Conservation (phyloP, 2,888 invertebrate genomes). For the Pteria penguin region DNA sequence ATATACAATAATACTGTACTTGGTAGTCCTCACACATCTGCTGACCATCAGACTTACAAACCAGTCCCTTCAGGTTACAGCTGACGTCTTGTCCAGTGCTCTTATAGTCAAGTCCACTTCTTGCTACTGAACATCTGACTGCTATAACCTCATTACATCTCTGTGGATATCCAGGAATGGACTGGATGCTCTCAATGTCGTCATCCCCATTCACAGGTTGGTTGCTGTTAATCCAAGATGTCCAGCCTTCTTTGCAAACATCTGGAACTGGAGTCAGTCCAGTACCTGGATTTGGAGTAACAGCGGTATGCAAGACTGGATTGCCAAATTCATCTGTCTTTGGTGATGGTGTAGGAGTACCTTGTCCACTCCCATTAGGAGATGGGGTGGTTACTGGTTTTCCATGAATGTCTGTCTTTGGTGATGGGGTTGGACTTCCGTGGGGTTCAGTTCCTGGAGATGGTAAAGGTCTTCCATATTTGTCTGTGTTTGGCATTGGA, state of each 20-base stretch:
- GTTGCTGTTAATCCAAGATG: slow-evolving; percentile 76
- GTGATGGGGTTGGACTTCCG: slow-evolving; percentile 5
- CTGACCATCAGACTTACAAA: slow-evolving; percentile 82
- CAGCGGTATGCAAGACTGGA: neutral
- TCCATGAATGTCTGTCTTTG: slow-evolving; percentile 2
- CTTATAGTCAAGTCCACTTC: slow-evolving; percentile 56
- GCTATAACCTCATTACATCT: slow-evolving; percentile 62
- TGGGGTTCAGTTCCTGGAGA: neutral
- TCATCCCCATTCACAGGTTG: slow-evolving; percentile 54
- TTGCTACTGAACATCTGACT: slow-evolving; percentile 66
- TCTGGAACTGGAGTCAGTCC: slow-evolving; percentile 45
- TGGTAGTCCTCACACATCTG: slow-evolving; percentile 75
- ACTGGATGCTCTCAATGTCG: slow-evolving; percentile 56
- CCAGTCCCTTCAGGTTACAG: slow-evolving; percentile 84
- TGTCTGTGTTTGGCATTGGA: neutral
- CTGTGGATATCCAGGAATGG: slow-evolving; percentile 58
- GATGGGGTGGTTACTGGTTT: slow-evolving; percentile 6
- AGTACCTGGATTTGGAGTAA: slow-evolving; percentile 22
- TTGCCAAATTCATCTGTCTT: slow-evolving; percentile 14
- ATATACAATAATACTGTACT: slow-evolving; percentile 80
- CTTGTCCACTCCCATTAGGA: slow-evolving; percentile 38
- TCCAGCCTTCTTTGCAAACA: slow-evolving; percentile 75
- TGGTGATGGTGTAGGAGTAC: slow-evolving; percentile 11
- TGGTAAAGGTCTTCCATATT: neutral
- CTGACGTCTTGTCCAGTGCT: slow-evolving; percentile 66